phyloP scores from a whole-genome alignment of 2,888 invertebrate genomes.

The Cremastobaeus sp. region DNA sequence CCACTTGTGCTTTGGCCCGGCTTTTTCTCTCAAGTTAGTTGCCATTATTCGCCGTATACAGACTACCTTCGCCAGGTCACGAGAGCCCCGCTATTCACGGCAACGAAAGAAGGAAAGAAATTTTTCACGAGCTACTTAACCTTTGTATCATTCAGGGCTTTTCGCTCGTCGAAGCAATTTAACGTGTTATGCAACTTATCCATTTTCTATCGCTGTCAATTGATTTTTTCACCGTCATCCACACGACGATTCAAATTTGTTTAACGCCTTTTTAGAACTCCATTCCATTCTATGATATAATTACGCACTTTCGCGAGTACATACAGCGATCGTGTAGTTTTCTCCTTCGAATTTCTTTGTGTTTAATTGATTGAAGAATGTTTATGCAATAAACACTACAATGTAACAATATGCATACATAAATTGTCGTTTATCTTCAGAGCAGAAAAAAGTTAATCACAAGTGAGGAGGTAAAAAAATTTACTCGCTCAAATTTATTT shows the following conservation, averaged over 20 bases:
- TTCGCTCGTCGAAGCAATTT: constrained; percentile 52
- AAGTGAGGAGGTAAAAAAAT: too few species aligned
- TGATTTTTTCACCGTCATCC: constrained; percentile 12
- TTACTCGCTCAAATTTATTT: too few species aligned
- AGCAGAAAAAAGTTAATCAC: too few species aligned
- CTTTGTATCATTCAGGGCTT: constrained; percentile 45
- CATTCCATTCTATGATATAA: too few species aligned
- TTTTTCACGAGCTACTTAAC: constrained; percentile 54
- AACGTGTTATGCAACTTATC: constrained; percentile 47
- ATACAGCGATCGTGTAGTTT: too few species aligned
- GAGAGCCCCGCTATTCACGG: constrained; percentile 44
- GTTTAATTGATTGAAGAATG: too few species aligned
- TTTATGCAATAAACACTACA: too few species aligned
- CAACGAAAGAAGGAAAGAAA: constrained; percentile 43
- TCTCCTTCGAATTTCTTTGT: too few species aligned
- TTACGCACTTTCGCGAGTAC: too few species aligned
- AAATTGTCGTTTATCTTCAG: too few species aligned
- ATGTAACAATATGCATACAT: too few species aligned
- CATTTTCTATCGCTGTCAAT: constrained; percentile 47
- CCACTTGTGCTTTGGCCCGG: constrained; percentile 42
- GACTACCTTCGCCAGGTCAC: constrained; percentile 41
- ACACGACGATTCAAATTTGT: constrained; percentile 4
- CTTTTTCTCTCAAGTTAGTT: constrained; percentile 43
- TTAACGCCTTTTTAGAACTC: constrained; percentile 11
- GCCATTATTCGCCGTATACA: constrained; percentile 47